These are phyloP conservation scores for Sinocyclocheilus anshuiensis DNA, from an alignment of 2,113 vertebrate genomes.

Conservation along the genomic window DNA sequence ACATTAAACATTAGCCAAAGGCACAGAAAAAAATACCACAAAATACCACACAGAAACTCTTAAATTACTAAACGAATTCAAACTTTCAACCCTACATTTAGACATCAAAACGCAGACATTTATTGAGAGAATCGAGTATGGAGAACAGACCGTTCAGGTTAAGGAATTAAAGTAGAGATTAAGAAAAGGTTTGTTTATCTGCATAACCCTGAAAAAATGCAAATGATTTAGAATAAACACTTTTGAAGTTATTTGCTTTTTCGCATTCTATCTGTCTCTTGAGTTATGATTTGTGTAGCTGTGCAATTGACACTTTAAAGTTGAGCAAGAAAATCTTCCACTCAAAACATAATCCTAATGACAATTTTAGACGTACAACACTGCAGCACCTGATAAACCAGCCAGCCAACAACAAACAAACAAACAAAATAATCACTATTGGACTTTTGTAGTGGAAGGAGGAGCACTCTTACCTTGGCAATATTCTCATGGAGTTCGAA, in stretches of 20 bases:
- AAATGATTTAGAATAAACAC: neutral
- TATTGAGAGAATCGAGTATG: neutral
- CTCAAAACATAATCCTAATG: neutral
- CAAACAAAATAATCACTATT: conserved; percentile 13
- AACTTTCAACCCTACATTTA: neutral
- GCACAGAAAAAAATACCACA: neutral
- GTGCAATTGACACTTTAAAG: conserved; percentile 11
- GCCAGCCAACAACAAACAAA: neutral
- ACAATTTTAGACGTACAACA: neutral
- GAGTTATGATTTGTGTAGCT: conserved; percentile 14
- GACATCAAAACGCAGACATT: neutral
- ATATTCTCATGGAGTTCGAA: conserved; percentile 87
- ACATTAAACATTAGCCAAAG: neutral
- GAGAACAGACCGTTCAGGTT: neutral
- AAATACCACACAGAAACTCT: neutral
- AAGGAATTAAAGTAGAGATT: neutral
- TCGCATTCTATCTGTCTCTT: conserved; percentile 8
- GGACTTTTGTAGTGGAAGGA: neutral
- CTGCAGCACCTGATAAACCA: neutral
- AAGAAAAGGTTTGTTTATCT: neutral
- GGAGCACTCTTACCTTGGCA: conserved; percentile 83
- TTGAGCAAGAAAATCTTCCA: neutral
- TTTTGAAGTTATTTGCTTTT: conserved; percentile 15
- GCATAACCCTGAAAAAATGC: neutral
- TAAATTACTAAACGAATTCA: neutral